Evolutionary conservation across 2,888 invertebrate genomes (phyloP).

Genomic region (Hedychridium roseum): DNA sequence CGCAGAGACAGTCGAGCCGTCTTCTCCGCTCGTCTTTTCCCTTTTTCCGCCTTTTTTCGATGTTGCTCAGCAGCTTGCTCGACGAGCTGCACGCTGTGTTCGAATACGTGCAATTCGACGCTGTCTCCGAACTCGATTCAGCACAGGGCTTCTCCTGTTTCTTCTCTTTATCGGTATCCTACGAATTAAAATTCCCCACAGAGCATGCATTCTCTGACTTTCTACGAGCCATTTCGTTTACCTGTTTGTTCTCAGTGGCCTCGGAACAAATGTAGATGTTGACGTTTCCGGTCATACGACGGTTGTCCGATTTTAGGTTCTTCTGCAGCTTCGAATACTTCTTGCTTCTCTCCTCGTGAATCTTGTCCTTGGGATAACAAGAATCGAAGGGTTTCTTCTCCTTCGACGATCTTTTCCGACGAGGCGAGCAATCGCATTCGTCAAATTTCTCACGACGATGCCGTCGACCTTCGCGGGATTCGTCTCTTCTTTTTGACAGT

Average conservation of each 20-base stretch:
- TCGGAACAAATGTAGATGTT: conserved; percentile 56
- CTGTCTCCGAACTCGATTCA: conserved; percentile 30
- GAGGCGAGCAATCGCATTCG: too few relatives aligned
- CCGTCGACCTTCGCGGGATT: too few relatives aligned
- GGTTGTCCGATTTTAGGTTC: conserved; percentile 37
- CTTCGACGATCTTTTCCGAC: too few relatives aligned
- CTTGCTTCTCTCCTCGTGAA: conserved; percentile 4
- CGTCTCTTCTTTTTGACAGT: too few relatives aligned
- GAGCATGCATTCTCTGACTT: too few relatives aligned
- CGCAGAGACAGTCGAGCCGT: conserved; percentile 13
- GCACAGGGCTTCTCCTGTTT: conserved; percentile 18
- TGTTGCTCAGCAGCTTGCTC: conserved; percentile 33
- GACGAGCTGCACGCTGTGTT: conserved; percentile 28
- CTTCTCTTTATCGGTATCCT: conserved; percentile 9
- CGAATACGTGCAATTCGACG: conserved; percentile 25
- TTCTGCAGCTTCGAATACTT: conserved; percentile 7
- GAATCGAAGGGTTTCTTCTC: conserved; percentile 19
- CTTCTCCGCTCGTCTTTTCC: conserved; percentile 14
- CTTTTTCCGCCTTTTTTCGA: conserved; percentile 22
- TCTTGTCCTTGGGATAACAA: conserved; percentile 4
- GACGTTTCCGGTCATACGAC: conserved; percentile 51
- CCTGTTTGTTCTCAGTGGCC: conserved; percentile 30
- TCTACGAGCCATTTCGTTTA: too few relatives aligned
- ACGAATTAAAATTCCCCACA: too few relatives aligned
- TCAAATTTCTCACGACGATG: too few relatives aligned